Evolutionary conservation across 2,113 vertebrate species (phyloP).

Genomic region (Nematolebias whitei): DNA sequence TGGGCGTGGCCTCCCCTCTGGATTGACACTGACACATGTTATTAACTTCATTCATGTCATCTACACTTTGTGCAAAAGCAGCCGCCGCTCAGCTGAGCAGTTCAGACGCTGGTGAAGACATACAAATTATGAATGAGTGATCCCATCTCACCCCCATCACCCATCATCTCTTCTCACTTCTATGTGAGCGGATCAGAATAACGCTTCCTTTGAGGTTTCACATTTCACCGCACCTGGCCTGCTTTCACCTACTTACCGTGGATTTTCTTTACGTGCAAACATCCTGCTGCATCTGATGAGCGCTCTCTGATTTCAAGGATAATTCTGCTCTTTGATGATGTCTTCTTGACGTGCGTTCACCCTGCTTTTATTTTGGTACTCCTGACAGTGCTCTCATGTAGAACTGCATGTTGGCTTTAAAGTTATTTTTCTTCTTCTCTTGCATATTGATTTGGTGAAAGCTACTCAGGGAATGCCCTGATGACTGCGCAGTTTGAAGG

Average conservation of each 20-base stretch:
- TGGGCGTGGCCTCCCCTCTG: slow-evolving; percentile 23
- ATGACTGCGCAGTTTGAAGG: slow-evolving; percentile 37
- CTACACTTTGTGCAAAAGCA: slow-evolving; percentile 27
- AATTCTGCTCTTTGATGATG: slow-evolving; percentile 4
- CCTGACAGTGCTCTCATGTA: slow-evolving; percentile 10
- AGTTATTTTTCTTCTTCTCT: slow-evolving; percentile 19
- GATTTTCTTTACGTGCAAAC: slow-evolving; percentile 11
- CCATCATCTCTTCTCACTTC: neutral
- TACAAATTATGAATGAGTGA: slow-evolving; percentile 27
- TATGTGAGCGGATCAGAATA: neutral
- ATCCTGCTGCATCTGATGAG: neutral
- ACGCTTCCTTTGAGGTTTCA: slow-evolving; percentile 20
- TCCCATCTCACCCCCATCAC: slow-evolving; percentile 3
- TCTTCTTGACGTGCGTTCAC: slow-evolving; percentile 1
- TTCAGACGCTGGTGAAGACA: slow-evolving; percentile 18
- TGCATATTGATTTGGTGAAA: slow-evolving; percentile 12
- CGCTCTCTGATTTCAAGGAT: slow-evolving; percentile 9
- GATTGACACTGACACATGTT: slow-evolving; percentile 56
- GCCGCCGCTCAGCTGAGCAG: slow-evolving; percentile 5
- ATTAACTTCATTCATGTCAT: slow-evolving; percentile 59
- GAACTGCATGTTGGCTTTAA: slow-evolving; percentile 14
- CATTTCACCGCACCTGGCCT: neutral
- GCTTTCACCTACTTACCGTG: slow-evolving; percentile 16
- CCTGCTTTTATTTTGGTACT: slow-evolving; percentile 9
- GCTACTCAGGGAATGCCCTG: slow-evolving; percentile 27